Percentiles rank a stretch among this genome's conserved stretches.
Conservation (phyloP, 1,140 invertebrate species). For the Idris sp. region DNA sequence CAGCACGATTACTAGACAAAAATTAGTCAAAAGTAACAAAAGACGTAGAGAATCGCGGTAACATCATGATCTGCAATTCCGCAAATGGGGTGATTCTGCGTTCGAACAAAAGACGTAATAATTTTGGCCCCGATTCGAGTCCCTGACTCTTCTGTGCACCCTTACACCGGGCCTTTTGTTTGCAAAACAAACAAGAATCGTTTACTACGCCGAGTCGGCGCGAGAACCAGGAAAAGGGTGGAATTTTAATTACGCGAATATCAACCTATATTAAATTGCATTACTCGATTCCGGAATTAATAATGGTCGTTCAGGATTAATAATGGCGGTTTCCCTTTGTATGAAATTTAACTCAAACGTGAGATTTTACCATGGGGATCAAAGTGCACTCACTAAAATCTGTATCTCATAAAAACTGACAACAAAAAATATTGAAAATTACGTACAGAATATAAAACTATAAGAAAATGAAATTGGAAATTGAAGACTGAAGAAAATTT, state of each 20-base stretch:
- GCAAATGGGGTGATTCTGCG: slow-evolving; percentile 75
- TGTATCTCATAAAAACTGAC: background rate
- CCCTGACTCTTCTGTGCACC: slow-evolving; percentile 51
- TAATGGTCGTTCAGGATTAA: slow-evolving; percentile 62
- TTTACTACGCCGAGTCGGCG: slow-evolving; percentile 69
- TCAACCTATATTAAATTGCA: slow-evolving; percentile 69
- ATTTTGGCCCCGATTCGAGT: slow-evolving; percentile 71
- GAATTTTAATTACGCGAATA: slow-evolving; percentile 77
- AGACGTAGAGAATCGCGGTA: slow-evolving; percentile 69
- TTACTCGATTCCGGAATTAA: slow-evolving; percentile 66
- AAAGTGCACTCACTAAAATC: slow-evolving; percentile 13
- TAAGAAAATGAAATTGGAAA: too few species aligned
- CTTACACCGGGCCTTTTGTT: slow-evolving; percentile 71
- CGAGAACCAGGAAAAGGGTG: slow-evolving; percentile 63
- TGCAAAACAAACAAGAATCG: slow-evolving; percentile 77
- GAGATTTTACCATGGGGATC: slow-evolving; percentile 47
- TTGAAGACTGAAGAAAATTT: too few species aligned
- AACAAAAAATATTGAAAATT: too few species aligned
- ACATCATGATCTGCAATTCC: slow-evolving; percentile 77
- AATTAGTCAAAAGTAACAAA: slow-evolving; percentile 77
- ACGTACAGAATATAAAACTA: too few species aligned
- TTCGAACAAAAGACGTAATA: slow-evolving; percentile 78
- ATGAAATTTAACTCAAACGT: slow-evolving; percentile 50
- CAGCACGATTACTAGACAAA: slow-evolving; percentile 68
- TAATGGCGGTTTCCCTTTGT: slow-evolving; percentile 59